Conservation (phyloP, 2,113 vertebrate genomes). For the Myocastor coypus region DNA sequence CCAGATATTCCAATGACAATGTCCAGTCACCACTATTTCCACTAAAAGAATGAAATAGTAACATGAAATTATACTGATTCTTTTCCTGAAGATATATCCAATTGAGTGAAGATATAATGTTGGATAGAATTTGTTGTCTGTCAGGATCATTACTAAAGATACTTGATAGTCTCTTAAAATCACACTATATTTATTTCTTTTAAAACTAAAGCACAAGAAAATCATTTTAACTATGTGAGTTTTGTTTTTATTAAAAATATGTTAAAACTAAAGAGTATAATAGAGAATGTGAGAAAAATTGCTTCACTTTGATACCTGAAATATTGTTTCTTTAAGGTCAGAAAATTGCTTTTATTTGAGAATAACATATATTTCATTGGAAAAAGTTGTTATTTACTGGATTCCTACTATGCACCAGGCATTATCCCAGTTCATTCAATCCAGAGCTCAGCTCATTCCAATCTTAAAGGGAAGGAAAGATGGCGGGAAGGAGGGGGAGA, state of each 20-base stretch:
- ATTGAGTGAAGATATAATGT: slow-evolving; percentile 37
- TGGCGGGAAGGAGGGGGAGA: not conserved
- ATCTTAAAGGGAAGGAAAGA: not conserved
- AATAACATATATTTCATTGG: slow-evolving; percentile 36
- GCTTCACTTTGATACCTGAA: slow-evolving; percentile 46
- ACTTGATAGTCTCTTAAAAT: slow-evolving; percentile 36
- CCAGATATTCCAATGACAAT: slow-evolving; percentile 58
- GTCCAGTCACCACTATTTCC: slow-evolving; percentile 58
- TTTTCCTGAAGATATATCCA: slow-evolving; percentile 44
- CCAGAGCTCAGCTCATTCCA: slow-evolving; percentile 29
- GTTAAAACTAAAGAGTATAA: slow-evolving; percentile 26
- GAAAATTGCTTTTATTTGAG: slow-evolving; percentile 46
- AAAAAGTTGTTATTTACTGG: slow-evolving; percentile 37
- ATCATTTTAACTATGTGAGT: slow-evolving; percentile 24
- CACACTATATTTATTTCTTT: not conserved
- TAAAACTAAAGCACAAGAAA: slow-evolving; percentile 55
- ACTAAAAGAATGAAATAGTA: slow-evolving; percentile 64
- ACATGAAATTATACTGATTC: slow-evolving; percentile 21
- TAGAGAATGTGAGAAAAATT: not conserved
- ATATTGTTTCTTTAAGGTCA: slow-evolving; percentile 48
- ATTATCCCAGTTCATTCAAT: slow-evolving; percentile 50
- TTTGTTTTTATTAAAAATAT: slow-evolving; percentile 8
- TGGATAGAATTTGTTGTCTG: not conserved
- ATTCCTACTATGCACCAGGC: slow-evolving; percentile 28
- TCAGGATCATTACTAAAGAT: slow-evolving; percentile 33